phyloP scores from a whole-genome alignment of 2,888 invertebrate species.

The Cheilosia scutellata region DNA sequence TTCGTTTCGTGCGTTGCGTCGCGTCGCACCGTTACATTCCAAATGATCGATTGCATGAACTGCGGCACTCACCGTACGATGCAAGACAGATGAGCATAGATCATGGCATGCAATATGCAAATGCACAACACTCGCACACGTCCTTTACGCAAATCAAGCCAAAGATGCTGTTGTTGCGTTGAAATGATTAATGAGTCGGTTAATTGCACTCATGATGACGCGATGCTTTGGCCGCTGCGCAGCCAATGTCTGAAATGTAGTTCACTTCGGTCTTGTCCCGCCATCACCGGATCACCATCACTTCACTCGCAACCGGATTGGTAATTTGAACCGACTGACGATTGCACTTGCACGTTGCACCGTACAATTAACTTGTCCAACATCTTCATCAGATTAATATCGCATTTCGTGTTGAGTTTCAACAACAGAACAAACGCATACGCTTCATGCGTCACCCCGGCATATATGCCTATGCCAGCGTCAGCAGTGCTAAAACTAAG shows the following conservation, averaged over 20 bases:
- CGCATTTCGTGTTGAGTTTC: conserved; percentile 43
- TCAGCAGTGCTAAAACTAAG: conserved; percentile 41
- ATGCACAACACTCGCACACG: conserved; percentile 45
- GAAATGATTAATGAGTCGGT: conserved; percentile 70
- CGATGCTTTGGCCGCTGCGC: conserved; percentile 16
- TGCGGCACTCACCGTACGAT: not conserved
- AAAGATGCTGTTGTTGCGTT: conserved; percentile 36
- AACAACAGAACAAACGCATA: conserved; percentile 1
- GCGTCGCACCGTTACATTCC: conserved; percentile 2
- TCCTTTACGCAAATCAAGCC: conserved; percentile 47
- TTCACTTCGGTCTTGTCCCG: conserved; percentile 14
- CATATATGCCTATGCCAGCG: conserved; percentile 2
- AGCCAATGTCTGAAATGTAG: conserved; percentile 43
- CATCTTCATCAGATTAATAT: conserved; percentile 73
- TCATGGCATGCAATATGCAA: conserved; percentile 9
- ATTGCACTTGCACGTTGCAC: conserved; percentile 16
- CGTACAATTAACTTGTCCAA: conserved; percentile 69
- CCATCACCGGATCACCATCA: not conserved
- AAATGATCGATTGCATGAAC: conserved; percentile 55
- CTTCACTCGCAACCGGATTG: conserved; percentile 30
- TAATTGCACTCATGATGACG: conserved; percentile 62
- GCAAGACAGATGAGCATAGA: conserved; percentile 54
- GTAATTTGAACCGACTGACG: conserved; percentile 32
- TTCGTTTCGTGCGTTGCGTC: not conserved
- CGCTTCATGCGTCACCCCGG: not conserved